Conservation (phyloP, 2,113 vertebrate species). For the Phalacrocorax brasilianus region DNA sequence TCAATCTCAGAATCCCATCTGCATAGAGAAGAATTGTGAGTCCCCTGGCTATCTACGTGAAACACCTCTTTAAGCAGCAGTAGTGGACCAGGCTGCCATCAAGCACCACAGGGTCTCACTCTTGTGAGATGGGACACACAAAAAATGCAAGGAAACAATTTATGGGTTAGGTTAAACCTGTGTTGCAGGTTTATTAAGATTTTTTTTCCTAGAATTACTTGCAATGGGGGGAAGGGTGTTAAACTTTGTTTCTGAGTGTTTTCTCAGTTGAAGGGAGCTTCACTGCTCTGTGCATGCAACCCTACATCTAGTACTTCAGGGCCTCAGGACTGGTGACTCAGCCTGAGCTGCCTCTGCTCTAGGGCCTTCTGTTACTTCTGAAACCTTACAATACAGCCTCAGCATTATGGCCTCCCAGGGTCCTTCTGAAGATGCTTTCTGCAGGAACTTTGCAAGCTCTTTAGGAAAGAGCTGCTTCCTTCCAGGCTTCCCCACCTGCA, state of each 20-base stretch:
- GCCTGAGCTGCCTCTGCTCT: background rate
- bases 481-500: background rate
- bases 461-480: background rate
- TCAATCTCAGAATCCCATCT: background rate
- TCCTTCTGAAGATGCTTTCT: background rate
- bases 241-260: background rate
- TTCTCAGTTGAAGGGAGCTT: background rate
- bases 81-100: background rate
- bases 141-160: background rate
- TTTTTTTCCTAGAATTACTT: background rate
- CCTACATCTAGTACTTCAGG: background rate
- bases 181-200: background rate
- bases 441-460: background rate
- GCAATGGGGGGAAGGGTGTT: too few species aligned
- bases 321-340: background rate
- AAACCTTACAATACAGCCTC: background rate
- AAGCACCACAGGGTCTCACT: background rate
- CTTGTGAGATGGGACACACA: background rate
- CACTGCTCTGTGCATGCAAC: fast-evolving
- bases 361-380: background rate
- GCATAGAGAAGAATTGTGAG: background rate
- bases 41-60: background rate
- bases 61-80: background rate
- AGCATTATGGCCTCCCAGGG: background rate
- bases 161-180: too few species aligned